Evolutionary conservation across 2,888 invertebrate species (phyloP), one percentile per base, ranked within the genome.

Genomic region (Glyphotaelius pellucidus): DNA sequence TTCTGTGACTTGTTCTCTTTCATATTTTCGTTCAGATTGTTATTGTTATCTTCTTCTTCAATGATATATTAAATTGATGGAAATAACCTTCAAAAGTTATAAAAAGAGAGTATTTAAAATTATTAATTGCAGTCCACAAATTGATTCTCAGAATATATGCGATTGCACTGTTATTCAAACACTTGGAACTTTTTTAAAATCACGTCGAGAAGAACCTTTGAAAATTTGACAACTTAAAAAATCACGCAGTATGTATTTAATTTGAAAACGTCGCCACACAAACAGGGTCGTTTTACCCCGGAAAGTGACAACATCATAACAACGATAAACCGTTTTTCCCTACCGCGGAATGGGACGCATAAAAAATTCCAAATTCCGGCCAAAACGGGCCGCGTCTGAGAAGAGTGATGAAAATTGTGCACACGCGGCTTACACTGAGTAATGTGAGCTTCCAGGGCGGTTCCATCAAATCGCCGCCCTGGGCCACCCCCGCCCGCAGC

Each of bases 331-430:
- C 47, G 87, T 87, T 87, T 87, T 87, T 87, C 88, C 88, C 19
- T 31, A 19, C 31, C 15, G 15, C 30, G 9, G 88, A 88, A 35
- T 25, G 52, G 67, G 52, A 86, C 38, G 67, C 32, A 67, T 52
- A 87, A 52, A 87, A 88, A 88, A 19, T 67, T 67, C 31, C 31
- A 35, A 47, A 67, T 30, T 52, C 47, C 88, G 88, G 67, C 85
- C 85, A 25, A 81, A 67, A 67, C 67, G 67, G 67, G 67, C 32
- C 83, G 83, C 83, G 32, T 83, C 35, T 83, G 86, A 52, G 30
- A 67, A 88, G 88, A 88, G 88, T 88, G 88, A 88, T 88, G 88
- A 88, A 88, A 88, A 88, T 88, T 52, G 88, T 67, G 88, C 88
- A 47, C 31, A 88, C 88, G 67, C 88, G 88, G 88, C 31, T 67